phyloP scores from a whole-genome alignment of 1,140 invertebrate species.

The Bombus soroeensis region DNA sequence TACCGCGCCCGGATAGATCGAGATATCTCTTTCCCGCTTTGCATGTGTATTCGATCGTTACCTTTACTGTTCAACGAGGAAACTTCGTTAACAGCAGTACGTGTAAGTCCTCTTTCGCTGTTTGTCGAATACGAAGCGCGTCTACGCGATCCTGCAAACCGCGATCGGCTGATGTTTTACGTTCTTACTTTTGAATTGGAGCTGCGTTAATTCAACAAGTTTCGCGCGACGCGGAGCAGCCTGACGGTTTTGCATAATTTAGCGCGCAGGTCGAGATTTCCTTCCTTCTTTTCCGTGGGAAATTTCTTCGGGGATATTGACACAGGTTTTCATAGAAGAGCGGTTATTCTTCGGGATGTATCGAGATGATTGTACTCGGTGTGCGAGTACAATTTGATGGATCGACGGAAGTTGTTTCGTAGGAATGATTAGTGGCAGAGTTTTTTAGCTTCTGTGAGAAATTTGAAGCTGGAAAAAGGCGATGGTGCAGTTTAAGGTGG shows the following conservation, averaged over 20 bases:
- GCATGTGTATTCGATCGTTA: constrained; percentile 52
- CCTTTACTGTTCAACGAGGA: constrained; percentile 55
- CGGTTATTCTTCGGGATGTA: not conserved
- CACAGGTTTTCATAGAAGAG: not conserved
- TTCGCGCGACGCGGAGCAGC: not conserved
- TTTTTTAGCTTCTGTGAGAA: no score
- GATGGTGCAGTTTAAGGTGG: no score
- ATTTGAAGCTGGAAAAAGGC: no score
- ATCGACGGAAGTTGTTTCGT: no score
- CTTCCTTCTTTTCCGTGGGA: not conserved
- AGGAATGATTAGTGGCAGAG: no score
- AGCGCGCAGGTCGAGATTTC: not conserved
- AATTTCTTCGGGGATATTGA: not conserved
- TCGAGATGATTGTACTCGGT: not conserved
- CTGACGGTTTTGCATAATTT: constrained; percentile 1
- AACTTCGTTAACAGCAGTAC: constrained; percentile 55
- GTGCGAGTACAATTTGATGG: no score
- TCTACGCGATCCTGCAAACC: not conserved
- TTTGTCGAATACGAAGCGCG: constrained; percentile 26
- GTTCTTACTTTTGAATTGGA: not conserved
- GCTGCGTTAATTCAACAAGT: not conserved
- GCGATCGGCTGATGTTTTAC: not conserved
- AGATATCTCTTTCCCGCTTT: constrained; percentile 18
- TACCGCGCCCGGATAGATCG: constrained; percentile 36
- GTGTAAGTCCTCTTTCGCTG: constrained; percentile 47